A percentile compares a stretch with the other conserved stretches of the same genome.
Conservation (phyloP, 2,797 vertebrate species). For the Astyanax mexicanus region DNA sequence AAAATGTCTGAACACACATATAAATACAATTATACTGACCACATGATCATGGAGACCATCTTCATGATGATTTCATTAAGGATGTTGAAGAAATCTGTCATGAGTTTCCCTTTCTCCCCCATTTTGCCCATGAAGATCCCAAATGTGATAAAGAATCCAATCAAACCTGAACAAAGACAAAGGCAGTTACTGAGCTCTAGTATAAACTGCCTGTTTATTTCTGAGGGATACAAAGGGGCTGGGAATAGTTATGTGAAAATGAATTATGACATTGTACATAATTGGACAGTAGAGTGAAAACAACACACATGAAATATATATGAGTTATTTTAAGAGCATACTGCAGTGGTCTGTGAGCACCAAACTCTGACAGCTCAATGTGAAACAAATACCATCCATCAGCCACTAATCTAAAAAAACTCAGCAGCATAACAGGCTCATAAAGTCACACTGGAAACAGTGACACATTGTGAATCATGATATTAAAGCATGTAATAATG, state of each 20-base stretch:
- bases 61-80: conserved; percentile 90
- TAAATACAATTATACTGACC: conserved; percentile 70
- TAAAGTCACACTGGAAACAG: background rate
- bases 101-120: conserved; percentile 83
- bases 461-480: background rate
- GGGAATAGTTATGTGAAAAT: no score
- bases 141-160: conserved; percentile 89
- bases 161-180: conserved; percentile 73
- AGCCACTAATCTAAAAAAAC: background rate
- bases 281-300: no score
- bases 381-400: background rate
- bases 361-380: background rate
- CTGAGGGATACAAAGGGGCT: no score
- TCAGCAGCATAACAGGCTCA: background rate
- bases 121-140: conserved; percentile 86
- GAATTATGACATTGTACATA: no score
- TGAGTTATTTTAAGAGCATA: background rate
- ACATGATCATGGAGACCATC: conserved; percentile 88
- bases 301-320: no score
- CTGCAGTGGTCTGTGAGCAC: no score
- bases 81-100: conserved; percentile 88
- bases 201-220: background rate
- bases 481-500: background rate
- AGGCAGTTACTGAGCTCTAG: background rate
- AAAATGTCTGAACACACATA: background rate